Evolutionary conservation across 2,888 invertebrate genomes (phyloP).

Genomic region (Gandaritis pyraliata): DNA sequence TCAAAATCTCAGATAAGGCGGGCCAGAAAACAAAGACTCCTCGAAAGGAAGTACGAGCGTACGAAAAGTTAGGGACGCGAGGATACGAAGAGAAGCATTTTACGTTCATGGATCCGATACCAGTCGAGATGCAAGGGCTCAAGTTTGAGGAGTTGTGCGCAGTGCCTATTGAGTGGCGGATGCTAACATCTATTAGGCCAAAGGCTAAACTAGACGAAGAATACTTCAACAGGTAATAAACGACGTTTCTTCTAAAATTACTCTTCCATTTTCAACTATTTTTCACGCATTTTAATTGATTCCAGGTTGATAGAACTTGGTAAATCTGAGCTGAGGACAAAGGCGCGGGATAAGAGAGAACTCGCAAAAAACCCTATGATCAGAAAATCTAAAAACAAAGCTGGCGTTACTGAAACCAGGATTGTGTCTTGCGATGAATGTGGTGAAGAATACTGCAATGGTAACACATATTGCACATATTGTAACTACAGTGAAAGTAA

Average conservation of each 20-base stretch:
- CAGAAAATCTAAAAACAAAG: conserved; percentile 91
- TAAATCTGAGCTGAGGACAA: conserved; percentile 90
- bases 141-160: conserved; percentile 91
- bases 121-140: conserved; percentile 90
- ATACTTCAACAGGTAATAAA: conserved; percentile 89
- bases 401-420: conserved; percentile 91
- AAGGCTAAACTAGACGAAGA: conserved; percentile 93
- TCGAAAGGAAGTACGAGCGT: conserved; percentile 88
- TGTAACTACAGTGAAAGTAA: background rate
- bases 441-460: conserved; percentile 93
- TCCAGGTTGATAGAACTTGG: conserved; percentile 91
- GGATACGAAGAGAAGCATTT: conserved; percentile 83
- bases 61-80: conserved; percentile 86
- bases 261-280: background rate
- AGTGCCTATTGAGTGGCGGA: conserved; percentile 96
- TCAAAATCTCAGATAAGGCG: conserved; percentile 89
- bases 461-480: too few species aligned
- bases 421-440: conserved; percentile 91
- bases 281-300: conserved; percentile 36
- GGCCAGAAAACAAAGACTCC: conserved; percentile 90
- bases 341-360: conserved; percentile 88
- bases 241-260: background rate
- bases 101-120: conserved; percentile 89
- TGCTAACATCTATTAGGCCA: conserved; percentile 94
- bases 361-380: conserved; percentile 87